Percentiles rank a stretch among this genome's conserved stretches.
Evolutionary conservation across 2,888 invertebrate genomes (phyloP).

Genomic region (Oscheius sp.): DNA sequence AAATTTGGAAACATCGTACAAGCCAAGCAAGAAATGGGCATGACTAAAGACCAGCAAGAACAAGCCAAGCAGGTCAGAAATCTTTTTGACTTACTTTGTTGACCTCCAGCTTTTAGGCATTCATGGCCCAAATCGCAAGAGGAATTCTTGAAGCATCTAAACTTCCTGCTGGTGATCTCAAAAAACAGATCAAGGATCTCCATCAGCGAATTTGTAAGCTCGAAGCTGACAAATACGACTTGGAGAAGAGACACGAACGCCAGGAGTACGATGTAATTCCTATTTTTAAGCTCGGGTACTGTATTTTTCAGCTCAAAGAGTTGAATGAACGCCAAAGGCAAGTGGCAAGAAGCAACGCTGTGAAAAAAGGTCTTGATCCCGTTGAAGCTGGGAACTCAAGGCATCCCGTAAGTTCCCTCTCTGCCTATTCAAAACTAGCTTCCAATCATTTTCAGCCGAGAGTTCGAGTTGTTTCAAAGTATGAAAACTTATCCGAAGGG

Average conservation of each 20-base stretch:
- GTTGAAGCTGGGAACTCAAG: slow-evolving; percentile 56
- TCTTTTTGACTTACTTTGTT: background rate
- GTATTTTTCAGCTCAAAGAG: slow-evolving; percentile 65
- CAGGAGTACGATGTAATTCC: slow-evolving; percentile 67
- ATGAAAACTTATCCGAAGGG: slow-evolving; percentile 94
- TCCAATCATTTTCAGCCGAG: slow-evolving; percentile 78
- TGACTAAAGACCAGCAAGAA: slow-evolving; percentile 98
- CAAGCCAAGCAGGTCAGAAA: slow-evolving; percentile 86
- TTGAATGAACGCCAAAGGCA: slow-evolving; percentile 69
- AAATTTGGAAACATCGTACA: slow-evolving; percentile 80
- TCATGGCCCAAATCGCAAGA: slow-evolving; percentile 49
- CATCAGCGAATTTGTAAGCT: slow-evolving; percentile 67
- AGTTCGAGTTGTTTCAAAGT: slow-evolving; percentile 97
- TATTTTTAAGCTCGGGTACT: background rate
- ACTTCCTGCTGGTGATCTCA: slow-evolving; percentile 53
- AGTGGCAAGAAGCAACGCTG: slow-evolving; percentile 64
- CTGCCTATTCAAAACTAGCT: background rate
- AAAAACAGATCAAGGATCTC: slow-evolving; percentile 66
- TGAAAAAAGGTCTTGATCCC: slow-evolving; percentile 65
- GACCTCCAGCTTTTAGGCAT: slow-evolving; percentile 31
- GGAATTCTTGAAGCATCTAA: slow-evolving; percentile 40
- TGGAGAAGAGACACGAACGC: slow-evolving; percentile 69
- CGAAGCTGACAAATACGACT: slow-evolving; percentile 68
- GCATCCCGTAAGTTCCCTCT: slow-evolving; percentile 43
- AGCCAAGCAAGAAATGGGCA: slow-evolving; percentile 93